These are phyloP conservation scores for Syrista parreyssii DNA, from an alignment of 2,888 invertebrate species.

Conservation along the genomic window DNA sequence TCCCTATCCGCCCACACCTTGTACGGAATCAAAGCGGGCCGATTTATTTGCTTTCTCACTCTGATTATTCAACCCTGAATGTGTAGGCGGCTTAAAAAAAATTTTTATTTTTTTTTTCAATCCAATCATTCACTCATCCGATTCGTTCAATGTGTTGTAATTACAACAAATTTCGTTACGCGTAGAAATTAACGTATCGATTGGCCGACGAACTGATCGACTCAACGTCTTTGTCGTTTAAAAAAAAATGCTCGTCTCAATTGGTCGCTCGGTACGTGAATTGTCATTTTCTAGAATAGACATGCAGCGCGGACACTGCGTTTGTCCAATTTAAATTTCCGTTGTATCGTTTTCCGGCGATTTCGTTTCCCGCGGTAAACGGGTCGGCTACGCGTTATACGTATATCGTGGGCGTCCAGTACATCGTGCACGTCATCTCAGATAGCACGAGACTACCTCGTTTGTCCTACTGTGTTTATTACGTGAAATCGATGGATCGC, in stretches of 20 bases:
- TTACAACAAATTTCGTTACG: too few species aligned
- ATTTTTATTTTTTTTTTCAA: too few species aligned
- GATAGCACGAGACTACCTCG: not conserved
- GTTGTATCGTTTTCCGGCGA: not conserved
- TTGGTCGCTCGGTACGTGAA: too few species aligned
- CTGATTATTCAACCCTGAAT: not conserved
- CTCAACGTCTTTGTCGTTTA: too few species aligned
- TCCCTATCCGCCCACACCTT: not conserved
- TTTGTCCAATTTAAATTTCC: not conserved
- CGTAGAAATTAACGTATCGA: too few species aligned
- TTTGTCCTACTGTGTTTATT: not conserved
- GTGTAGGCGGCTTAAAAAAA: not conserved
- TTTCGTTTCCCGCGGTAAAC: not conserved
- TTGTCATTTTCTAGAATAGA: too few species aligned
- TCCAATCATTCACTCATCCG: not conserved
- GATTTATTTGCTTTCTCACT: not conserved
- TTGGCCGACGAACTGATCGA: too few species aligned
- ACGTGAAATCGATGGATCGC: not conserved
- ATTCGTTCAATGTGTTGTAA: not conserved
- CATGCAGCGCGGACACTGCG: too few species aligned
- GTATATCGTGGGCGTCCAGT: not conserved
- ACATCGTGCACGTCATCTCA: not conserved
- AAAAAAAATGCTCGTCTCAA: too few species aligned
- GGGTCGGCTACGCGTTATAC: not conserved
- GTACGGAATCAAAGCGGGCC: not conserved